phyloP scores from a whole-genome alignment of 2,888 invertebrate genomes.

The Drosophila pseudotakahashii region DNA sequence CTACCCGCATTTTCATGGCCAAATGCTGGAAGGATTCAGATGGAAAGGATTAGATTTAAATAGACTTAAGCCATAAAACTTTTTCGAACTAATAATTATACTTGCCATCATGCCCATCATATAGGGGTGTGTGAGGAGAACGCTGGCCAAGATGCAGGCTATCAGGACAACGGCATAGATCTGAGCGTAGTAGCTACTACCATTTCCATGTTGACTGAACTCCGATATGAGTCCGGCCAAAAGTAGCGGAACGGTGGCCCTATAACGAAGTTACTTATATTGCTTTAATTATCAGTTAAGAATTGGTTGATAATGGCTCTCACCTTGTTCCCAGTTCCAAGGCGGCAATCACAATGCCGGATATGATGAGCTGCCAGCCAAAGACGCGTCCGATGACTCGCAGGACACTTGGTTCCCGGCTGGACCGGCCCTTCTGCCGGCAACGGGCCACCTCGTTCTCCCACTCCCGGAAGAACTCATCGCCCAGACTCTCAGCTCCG shows the following conservation, averaged over 20 bases:
- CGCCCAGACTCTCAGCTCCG: slow-evolving; percentile 87
- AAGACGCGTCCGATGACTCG: slow-evolving; percentile 86
- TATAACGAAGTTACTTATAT: slow-evolving; percentile 71
- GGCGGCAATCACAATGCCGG: slow-evolving; percentile 86
- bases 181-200: slow-evolving; percentile 86
- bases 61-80: no score
- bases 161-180: slow-evolving; percentile 90
- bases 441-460: slow-evolving; percentile 85
- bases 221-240: slow-evolving; percentile 87
- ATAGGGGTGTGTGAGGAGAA: slow-evolving; percentile 93
- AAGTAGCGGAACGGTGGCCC: slow-evolving; percentile 87
- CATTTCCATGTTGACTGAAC: slow-evolving; percentile 82
- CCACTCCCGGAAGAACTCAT: slow-evolving; percentile 86
- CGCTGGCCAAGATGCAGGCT: slow-evolving; percentile 89
- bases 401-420: slow-evolving; percentile 83
- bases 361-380: slow-evolving; percentile 86
- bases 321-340: slow-evolving; percentile 87
- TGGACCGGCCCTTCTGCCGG: slow-evolving; percentile 64
- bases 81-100: no score
- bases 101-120: slow-evolving; percentile 85
- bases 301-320: slow-evolving; percentile 34
- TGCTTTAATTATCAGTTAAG: not conserved
- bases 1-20: slow-evolving; percentile 89
- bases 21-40: slow-evolving; percentile 82
- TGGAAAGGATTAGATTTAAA: not conserved